These are phyloP conservation scores for Scaptomyza tumidula DNA, from an alignment of 2,888 invertebrate species.

Conservation along the genomic window DNA sequence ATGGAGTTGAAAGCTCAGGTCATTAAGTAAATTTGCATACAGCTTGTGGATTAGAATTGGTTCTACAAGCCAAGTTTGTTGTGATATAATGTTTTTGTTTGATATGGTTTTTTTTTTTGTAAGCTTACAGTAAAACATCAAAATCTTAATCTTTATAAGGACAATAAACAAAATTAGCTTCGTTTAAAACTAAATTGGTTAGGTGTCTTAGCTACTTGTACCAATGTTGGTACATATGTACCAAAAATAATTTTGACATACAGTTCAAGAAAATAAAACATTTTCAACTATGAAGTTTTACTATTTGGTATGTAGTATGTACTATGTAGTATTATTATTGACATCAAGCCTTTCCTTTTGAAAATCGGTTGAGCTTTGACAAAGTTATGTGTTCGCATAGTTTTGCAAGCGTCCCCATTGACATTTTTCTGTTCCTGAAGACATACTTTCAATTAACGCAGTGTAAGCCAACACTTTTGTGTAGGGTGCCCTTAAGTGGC, in stretches of 20 bases:
- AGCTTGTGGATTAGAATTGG: background rate
- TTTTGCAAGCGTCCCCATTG: too few relatives aligned
- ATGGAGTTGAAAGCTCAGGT: constrained; percentile 6
- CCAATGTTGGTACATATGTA: background rate
- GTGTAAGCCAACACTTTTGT: background rate
- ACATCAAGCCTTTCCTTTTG: too few relatives aligned
- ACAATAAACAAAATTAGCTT: background rate
- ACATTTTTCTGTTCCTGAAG: background rate
- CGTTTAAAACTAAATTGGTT: background rate
- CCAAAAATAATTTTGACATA: background rate
- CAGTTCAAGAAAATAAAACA: too few relatives aligned
- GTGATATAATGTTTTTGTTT: background rate
- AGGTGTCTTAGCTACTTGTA: background rate
- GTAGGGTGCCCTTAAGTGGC: background rate
- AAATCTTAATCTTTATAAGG: background rate
- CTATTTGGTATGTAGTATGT: too few relatives aligned
- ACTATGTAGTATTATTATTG: too few relatives aligned
- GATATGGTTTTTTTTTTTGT: background rate
- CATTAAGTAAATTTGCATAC: constrained; percentile 8
- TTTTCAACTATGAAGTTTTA: too few relatives aligned
- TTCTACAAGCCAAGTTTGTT: background rate
- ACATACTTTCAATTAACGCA: background rate
- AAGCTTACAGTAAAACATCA: background rate
- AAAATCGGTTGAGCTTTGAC: too few relatives aligned
- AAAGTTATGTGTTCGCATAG: too few relatives aligned